Percentiles rank a stretch among this genome's conserved stretches.
These are phyloP conservation scores for Standfussiana lucernea DNA, from an alignment of 2,888 invertebrate genomes.

Conservation along the genomic window DNA sequence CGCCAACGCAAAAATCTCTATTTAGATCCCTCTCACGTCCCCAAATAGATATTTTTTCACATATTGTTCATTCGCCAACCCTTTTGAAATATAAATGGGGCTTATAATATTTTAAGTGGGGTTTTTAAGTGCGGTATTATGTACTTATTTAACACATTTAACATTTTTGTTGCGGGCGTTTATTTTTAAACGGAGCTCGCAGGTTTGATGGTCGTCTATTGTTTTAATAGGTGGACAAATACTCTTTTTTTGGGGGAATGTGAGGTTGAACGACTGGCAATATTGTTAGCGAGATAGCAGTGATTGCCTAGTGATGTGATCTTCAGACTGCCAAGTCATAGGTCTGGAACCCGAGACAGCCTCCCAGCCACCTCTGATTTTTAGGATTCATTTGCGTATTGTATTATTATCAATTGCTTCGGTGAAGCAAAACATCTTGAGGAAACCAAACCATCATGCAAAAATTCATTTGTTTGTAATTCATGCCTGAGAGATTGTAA, in stretches of 20 bases:
- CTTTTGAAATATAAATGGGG: slow-evolving; percentile 59
- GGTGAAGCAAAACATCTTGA: no score
- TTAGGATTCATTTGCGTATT: no score
- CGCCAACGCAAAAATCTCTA: slow-evolving; percentile 1
- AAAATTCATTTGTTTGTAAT: no score
- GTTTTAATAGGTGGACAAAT: slow-evolving; percentile 12
- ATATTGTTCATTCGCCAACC: slow-evolving; percentile 35
- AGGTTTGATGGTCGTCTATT: slow-evolving; percentile 16
- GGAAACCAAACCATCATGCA: no score
- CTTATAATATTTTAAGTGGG: slow-evolving; percentile 55
- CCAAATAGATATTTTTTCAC: slow-evolving; percentile 38
- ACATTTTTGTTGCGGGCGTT: slow-evolving; percentile 6
- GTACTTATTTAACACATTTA: slow-evolving; percentile 14
- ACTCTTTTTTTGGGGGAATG: background rate
- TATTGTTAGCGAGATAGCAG: background rate
- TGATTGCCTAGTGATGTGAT: no score
- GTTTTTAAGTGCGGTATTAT: slow-evolving; percentile 33
- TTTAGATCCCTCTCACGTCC: slow-evolving; percentile 24
- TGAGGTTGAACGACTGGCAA: background rate
- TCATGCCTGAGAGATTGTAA: no score
- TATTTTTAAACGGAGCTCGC: slow-evolving; percentile 32
- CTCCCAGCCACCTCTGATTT: no score
- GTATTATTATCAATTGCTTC: no score
- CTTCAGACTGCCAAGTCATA: no score
- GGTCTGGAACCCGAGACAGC: no score